These are phyloP conservation scores for Dolichotis patagonum DNA, from an alignment of 2,113 vertebrate genomes.

Conservation along the genomic window DNA sequence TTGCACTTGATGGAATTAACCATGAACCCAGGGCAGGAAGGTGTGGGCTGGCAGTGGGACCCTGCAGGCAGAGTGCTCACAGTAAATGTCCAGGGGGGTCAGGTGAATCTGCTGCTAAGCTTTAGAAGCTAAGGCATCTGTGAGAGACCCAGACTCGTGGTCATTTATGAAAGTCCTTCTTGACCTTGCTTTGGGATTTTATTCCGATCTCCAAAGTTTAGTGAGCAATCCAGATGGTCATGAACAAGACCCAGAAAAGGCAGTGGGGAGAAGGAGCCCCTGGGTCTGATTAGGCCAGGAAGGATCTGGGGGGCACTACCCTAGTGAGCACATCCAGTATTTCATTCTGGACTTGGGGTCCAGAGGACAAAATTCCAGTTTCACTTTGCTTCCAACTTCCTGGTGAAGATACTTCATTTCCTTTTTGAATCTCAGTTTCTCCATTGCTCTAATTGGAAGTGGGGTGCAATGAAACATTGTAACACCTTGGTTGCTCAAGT, in stretches of 20 bases:
- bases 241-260: not conserved
- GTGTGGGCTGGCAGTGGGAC: too few species aligned
- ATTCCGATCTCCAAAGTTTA: not conserved
- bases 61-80: too few species aligned
- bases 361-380: not conserved
- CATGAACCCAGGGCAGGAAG: not conserved
- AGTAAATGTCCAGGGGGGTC: not conserved
- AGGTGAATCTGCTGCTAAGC: not conserved
- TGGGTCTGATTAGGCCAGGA: not conserved
- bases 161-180: not conserved
- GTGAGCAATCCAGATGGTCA: too few species aligned
- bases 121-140: not conserved
- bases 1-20: not conserved
- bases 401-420: not conserved
- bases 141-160: not conserved
- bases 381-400: not conserved
- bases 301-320: not conserved
- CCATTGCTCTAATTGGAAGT: not conserved
- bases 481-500: not conserved
- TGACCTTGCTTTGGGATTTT: not conserved
- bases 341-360: not conserved
- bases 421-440: not conserved
- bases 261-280: not conserved
- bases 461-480: not conserved
- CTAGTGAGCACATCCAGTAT: not conserved